Base-by-base conservation (phyloP, 2,113 vertebrate species). In the Datnioides undecimradiatus region DNA sequence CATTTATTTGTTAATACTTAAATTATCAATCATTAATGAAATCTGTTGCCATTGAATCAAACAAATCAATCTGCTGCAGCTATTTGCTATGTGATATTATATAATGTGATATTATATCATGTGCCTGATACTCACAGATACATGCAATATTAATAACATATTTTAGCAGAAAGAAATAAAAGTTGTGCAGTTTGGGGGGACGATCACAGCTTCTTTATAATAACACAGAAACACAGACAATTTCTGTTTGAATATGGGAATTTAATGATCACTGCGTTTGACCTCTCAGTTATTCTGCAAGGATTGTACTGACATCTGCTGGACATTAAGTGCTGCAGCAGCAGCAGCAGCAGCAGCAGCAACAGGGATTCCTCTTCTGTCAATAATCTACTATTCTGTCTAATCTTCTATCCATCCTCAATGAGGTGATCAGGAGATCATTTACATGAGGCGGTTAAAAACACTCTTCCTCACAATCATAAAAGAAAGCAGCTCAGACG, bases 231-330 rank as follows among this genome's bases (percentile, higher is more conserved):
- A 55, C 31, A 1, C 11, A 13, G n/a, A 8, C n/a, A 1, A 36
- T 55, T 41, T 54, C 2, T 7, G 6, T 57, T 34, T 67, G 14
- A 69, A 27, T 63, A 14, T n/a, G n/a, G n/a, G n/a, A n/a, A n/a
- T n/a, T n/a, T 45, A n/a, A 62, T 36, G 11, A 54, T 38, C 1
- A 21, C 5, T 45, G 23, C 2, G 6, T 69, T 13, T 49, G 8
- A 25, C 23, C 23, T 14, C 6, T 17, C 19, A 19, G 2, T 68
- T 19, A 55, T 33, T 79, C 46, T 52, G 21, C n/a, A 17, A 55
- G 41, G 59, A 27, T 8, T 17, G 19, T 71, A 67, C 87, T 91
- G 91, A 63, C 91, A 86, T 65, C 91, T 93, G 65, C 74, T 91
- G 93, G 91, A 51, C 1, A 63, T 3, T 38, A 0, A 16, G 21